Conservation (phyloP, 2,888 invertebrate species). For the Epistrophe eligans region DNA sequence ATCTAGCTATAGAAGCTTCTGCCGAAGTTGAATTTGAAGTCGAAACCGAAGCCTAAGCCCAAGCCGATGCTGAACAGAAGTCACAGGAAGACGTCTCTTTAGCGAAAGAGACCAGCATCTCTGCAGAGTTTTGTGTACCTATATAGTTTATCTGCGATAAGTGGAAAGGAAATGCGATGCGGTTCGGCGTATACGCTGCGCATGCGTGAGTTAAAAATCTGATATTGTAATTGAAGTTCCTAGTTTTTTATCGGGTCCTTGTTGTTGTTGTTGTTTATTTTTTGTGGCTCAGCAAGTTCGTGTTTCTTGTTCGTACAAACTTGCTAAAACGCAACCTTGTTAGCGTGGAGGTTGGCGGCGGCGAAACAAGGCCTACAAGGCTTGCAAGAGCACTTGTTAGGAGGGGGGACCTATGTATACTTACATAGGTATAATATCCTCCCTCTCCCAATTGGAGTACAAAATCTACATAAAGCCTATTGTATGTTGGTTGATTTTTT, state of each 20-base stretch:
- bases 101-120: background rate
- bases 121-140: background rate
- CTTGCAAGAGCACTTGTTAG: slow-evolving; percentile 52
- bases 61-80: slow-evolving; percentile 58
- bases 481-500: slow-evolving; percentile 44
- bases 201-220: slow-evolving; percentile 78
- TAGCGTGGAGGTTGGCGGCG: slow-evolving; percentile 72
- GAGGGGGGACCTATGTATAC: background rate
- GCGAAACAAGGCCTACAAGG: slow-evolving; percentile 69
- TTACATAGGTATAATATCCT: background rate
- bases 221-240: slow-evolving; percentile 77
- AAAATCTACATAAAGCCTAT: slow-evolving; percentile 75
- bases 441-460: slow-evolving; percentile 62
- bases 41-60: background rate
- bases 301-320: slow-evolving; percentile 68
- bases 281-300: slow-evolving; percentile 25
- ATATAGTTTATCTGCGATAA: slow-evolving; percentile 52
- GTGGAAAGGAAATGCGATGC: slow-evolving; percentile 63
- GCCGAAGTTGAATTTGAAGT: background rate
- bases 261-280: background rate
- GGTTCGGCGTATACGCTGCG: slow-evolving; percentile 35
- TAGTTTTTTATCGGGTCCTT: slow-evolving; percentile 59
- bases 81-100: slow-evolving; percentile 46
- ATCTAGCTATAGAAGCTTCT: slow-evolving; percentile 14
- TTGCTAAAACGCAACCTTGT: slow-evolving; percentile 74